Percentiles rank a stretch among this genome's conserved stretches.
Conservation (phyloP, 2,888 invertebrate species). For the Euspilapteryx auroguttella region DNA sequence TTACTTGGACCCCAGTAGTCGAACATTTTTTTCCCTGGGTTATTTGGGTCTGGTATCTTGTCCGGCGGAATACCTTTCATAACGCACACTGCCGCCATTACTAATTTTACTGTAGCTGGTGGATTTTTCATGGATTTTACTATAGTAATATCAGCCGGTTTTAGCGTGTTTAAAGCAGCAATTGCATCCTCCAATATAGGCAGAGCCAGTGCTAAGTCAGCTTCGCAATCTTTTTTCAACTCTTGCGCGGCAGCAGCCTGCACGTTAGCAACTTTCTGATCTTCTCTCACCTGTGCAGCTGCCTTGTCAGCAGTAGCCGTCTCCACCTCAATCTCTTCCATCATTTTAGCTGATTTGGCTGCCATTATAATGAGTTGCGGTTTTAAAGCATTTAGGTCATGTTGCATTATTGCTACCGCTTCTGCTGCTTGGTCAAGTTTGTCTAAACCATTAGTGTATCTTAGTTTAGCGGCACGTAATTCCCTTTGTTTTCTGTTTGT, state of each 20-base stretch:
- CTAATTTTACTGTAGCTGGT: conserved; percentile 77
- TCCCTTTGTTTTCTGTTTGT: conserved; percentile 75
- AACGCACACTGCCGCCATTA: conserved; percentile 86
- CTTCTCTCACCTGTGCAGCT: conserved; percentile 77
- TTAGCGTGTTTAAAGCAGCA: conserved; percentile 80
- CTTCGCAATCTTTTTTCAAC: conserved; percentile 88
- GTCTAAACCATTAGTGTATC: conserved; percentile 78
- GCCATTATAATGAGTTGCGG: conserved; percentile 76
- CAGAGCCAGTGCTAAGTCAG: conserved; percentile 85
- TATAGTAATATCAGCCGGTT: conserved; percentile 81
- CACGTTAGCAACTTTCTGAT: conserved; percentile 84
- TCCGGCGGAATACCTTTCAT: conserved; percentile 81
- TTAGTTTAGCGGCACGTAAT: conserved; percentile 69
- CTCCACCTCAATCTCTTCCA: conserved; percentile 75
- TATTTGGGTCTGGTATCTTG: conserved; percentile 71
- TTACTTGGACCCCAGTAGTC: conserved; percentile 90
- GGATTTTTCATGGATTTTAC: conserved; percentile 91
- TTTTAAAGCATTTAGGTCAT: conserved; percentile 70
- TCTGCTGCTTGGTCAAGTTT: conserved; percentile 77
- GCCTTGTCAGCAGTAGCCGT: conserved; percentile 77
- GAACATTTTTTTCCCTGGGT: conserved; percentile 66
- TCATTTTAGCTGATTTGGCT: conserved; percentile 72
- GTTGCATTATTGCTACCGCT: conserved; percentile 78
- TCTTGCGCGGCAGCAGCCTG: conserved; percentile 84
- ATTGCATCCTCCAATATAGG: conserved; percentile 79